Evolutionary conservation across 2,888 invertebrate species (phyloP).

Genomic region (Acronicta alni): DNA sequence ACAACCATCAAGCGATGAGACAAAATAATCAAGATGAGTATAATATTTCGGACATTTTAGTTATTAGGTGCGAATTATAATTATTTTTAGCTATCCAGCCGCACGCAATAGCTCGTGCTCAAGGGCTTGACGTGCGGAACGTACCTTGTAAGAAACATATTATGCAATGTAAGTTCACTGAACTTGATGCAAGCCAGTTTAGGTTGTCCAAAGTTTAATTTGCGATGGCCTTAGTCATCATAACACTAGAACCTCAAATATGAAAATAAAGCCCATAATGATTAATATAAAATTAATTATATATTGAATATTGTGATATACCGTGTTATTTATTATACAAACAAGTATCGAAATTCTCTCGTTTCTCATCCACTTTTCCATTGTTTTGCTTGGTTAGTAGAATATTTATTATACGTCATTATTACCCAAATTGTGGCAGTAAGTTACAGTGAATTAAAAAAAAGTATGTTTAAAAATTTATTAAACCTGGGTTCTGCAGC

Average conservation of each 20-base stretch:
- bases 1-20: conserved; percentile 13
- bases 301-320: not conserved
- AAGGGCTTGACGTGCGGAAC: conserved; percentile 35
- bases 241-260: conserved; percentile 4
- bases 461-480: not conserved
- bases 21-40: not conserved
- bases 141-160: conserved; percentile 11
- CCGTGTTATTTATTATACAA: not conserved
- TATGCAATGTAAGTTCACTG: conserved; percentile 13
- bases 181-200: conserved; percentile 5
- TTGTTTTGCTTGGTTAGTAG: not conserved
- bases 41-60: not conserved
- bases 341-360: not conserved
- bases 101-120: conserved; percentile 47
- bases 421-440: too few relatives aligned
- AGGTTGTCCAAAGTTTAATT: conserved; percentile 8
- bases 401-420: too few relatives aligned
- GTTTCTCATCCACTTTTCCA: not conserved
- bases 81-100: conserved; percentile 16
- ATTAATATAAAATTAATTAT: not conserved
- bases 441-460: too few relatives aligned
- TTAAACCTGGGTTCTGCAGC: not conserved
- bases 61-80: conserved; percentile 6
- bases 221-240: conserved; percentile 11
- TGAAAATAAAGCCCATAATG: not conserved